These are phyloP conservation scores for Habrosyne pyritoides DNA, from an alignment of 2,888 invertebrate species.

Conservation along the genomic window DNA sequence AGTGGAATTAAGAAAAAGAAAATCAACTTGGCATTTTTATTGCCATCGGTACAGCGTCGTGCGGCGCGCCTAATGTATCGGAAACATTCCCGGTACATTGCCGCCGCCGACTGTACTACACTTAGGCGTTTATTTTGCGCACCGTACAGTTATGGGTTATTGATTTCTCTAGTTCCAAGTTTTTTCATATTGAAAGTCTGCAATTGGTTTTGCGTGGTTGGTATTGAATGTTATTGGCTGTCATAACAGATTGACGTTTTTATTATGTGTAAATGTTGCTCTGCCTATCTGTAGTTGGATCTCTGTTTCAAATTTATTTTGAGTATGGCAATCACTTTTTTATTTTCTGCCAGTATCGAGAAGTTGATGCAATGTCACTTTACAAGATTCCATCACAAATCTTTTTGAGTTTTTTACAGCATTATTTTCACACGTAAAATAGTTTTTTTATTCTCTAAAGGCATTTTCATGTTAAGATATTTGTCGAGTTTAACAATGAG, in stretches of 20 bases:
- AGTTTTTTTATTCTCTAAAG: no score
- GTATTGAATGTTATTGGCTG: background rate
- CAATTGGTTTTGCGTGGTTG: background rate
- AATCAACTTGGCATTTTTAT: constrained; percentile 2
- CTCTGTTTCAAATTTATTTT: no score
- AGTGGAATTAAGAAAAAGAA: background rate
- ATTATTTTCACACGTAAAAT: no score
- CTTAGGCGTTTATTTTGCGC: constrained; percentile 29
- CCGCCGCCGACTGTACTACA: constrained; percentile 21
- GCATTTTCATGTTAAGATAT: no score
- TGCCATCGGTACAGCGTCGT: constrained; percentile 29
- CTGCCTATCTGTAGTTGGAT: no score
- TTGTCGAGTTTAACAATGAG: no score
- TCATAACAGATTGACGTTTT: background rate
- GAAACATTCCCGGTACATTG: constrained; percentile 28
- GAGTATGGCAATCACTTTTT: no score
- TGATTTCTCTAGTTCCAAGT: constrained; percentile 5
- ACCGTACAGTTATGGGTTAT: constrained; percentile 19
- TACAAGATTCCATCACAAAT: no score
- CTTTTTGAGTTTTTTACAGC: no score
- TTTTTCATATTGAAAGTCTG: background rate
- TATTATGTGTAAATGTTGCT: no score
- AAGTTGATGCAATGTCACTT: no score
- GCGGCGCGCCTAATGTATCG: constrained; percentile 43
- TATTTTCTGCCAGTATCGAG: no score